Conservation (phyloP, 2,797 vertebrate genomes). For the Cygnus olor region DNA sequence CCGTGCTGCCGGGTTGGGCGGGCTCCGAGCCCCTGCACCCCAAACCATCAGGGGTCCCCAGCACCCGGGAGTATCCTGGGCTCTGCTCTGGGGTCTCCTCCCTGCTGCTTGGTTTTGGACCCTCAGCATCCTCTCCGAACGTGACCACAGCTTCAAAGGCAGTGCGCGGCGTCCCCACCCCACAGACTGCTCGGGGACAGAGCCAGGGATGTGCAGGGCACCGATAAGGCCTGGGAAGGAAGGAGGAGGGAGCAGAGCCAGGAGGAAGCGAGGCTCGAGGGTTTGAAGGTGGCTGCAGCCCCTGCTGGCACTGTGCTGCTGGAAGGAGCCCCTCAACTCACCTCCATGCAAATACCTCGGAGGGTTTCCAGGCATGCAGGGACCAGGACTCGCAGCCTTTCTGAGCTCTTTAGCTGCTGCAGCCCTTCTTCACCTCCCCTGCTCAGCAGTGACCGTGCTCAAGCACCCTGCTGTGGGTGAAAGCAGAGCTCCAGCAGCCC, state of each 20-base stretch:
- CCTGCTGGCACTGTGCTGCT: neutral
- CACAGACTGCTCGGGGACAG: neutral
- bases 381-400: neutral
- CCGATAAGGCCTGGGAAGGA: slow-evolving; percentile 20
- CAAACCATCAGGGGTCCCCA: neutral
- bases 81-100: neutral
- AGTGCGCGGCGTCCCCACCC: neutral
- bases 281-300: neutral
- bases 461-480: rapidly evolving
- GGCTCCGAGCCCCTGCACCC: neutral
- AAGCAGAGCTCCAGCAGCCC: neutral
- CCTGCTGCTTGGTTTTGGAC: neutral
- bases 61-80: neutral
- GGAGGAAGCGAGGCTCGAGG: neutral
- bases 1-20: rapidly evolving
- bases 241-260: neutral
- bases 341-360: neutral
- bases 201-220: neutral
- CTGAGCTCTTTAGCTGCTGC: neutral
- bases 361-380: neutral
- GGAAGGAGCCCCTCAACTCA: neutral
- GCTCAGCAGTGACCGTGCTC: neutral
- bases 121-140: neutral
- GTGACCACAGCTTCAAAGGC: neutral
- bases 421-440: neutral